phyloP scores from a whole-genome alignment of 2,113 vertebrate species.

The Rana temporaria region DNA sequence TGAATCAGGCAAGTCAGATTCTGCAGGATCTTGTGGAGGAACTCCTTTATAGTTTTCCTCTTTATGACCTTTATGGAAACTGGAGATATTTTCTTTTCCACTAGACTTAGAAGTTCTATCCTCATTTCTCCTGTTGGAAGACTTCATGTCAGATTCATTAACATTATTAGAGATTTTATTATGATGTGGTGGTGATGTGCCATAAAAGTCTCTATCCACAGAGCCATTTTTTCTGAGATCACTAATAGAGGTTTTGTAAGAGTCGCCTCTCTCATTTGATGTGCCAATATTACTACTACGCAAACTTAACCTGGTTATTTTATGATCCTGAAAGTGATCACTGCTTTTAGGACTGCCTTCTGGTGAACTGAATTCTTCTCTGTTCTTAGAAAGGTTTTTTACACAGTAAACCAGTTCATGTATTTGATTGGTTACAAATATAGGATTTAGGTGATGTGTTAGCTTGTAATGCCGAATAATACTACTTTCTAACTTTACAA shows the following conservation, averaged over 20 bases:
- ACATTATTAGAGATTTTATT: conserved; percentile 69
- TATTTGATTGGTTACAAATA: conserved; percentile 72
- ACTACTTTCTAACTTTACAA: conserved; percentile 85
- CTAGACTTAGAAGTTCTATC: conserved; percentile 66
- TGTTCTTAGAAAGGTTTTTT: conserved; percentile 73
- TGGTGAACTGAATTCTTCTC: conserved; percentile 62
- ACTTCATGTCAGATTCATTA: conserved; percentile 57
- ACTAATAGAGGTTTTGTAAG: conserved; percentile 35
- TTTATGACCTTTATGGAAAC: conserved; percentile 79
- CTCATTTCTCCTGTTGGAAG: conserved; percentile 64
- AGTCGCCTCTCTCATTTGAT: not conserved
- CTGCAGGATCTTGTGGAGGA: conserved; percentile 62
- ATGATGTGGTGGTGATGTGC: conserved; percentile 74
- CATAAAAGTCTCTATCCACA: conserved; percentile 62
- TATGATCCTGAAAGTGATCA: conserved; percentile 11
- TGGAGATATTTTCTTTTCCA: conserved; percentile 70
- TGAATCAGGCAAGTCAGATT: conserved; percentile 63
- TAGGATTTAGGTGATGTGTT: conserved; percentile 80
- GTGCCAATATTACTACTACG: not conserved
- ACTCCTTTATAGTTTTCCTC: conserved; percentile 82
- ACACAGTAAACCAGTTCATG: conserved; percentile 80
- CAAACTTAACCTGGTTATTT: conserved; percentile 19
- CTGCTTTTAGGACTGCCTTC: conserved; percentile 1
- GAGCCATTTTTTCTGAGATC: conserved; percentile 52
- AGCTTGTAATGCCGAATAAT: conserved; percentile 87